Percentiles rank a stretch among this genome's conserved stretches.
Evolutionary conservation across 2,888 invertebrate species (phyloP).

Genomic region (Neelides folsomi): DNA sequence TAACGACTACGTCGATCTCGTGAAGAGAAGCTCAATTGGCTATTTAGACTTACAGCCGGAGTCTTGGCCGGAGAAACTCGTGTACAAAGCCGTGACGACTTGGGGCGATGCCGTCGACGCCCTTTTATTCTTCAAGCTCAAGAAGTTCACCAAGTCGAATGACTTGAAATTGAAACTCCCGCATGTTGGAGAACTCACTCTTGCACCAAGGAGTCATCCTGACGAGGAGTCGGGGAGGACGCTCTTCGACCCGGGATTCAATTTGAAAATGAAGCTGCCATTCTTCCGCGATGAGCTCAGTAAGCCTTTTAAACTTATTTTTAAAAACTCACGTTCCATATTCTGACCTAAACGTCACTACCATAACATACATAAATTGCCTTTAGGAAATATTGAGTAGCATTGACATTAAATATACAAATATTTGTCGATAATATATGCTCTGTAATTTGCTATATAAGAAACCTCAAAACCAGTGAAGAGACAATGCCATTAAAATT

Average conservation of each 20-base stretch:
- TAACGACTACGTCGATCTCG: conserved; percentile 18
- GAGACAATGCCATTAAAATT: too few relatives aligned
- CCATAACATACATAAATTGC: too few relatives aligned
- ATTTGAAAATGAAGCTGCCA: conserved; percentile 32
- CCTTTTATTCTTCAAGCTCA: neutral
- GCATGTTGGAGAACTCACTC: conserved; percentile 12
- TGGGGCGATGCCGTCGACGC: conserved; percentile 20
- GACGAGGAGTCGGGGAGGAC: conserved; percentile 14
- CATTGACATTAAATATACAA: too few relatives aligned
- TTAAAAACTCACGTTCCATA: too few relatives aligned
- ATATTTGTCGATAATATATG: too few relatives aligned
- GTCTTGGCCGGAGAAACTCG: conserved; percentile 16
- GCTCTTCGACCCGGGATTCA: conserved; percentile 33
- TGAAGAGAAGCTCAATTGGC: conserved; percentile 9
- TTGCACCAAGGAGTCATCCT: conserved; percentile 19
- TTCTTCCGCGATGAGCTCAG: conserved; percentile 33
- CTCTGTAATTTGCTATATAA: too few relatives aligned
- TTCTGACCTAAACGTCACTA: too few relatives aligned
- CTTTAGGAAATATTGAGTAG: too few relatives aligned
- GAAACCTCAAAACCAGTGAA: too few relatives aligned
- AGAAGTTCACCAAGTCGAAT: conserved; percentile 17
- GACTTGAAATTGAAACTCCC: conserved; percentile 25
- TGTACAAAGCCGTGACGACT: conserved; percentile 14
- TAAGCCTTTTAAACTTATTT: too few relatives aligned
- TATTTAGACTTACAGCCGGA: conserved; percentile 11